A percentile compares a stretch with the other conserved stretches of the same genome.
Evolutionary conservation across 2,113 vertebrate genomes (phyloP).

Genomic region (Thinocorus orbignyianus): DNA sequence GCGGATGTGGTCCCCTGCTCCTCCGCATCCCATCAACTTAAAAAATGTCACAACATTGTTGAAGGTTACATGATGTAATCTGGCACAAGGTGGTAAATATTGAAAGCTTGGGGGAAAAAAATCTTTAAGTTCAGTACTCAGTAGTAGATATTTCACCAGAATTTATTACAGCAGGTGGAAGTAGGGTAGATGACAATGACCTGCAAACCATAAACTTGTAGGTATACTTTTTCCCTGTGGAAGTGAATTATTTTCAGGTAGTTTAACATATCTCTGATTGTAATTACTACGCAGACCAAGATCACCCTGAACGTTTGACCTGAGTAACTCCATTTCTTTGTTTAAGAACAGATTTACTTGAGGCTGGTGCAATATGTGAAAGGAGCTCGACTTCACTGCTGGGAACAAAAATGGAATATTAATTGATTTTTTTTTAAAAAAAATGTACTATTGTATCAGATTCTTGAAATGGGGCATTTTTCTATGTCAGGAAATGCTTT

Average conservation of each 20-base stretch:
- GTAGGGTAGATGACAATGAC: constrained; percentile 46
- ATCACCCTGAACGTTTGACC: constrained; percentile 35
- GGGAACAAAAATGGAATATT: constrained; percentile 12
- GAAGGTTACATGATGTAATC: constrained; percentile 39
- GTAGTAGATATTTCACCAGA: constrained; percentile 57
- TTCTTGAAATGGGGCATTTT: constrained; percentile 8
- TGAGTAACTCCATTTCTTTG: constrained; percentile 16
- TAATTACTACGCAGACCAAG: constrained; percentile 46
- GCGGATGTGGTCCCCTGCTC: not conserved
- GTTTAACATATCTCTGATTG: constrained; percentile 53
- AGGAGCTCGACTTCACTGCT: not conserved
- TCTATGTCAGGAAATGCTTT: not conserved
- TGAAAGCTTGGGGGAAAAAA: not conserved
- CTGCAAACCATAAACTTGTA: constrained; percentile 59
- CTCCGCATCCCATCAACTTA: not conserved
- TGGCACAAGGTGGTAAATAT: constrained; percentile 5
- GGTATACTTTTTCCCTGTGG: not conserved
- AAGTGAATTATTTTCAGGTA: constrained; percentile 68
- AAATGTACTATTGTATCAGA: not conserved
- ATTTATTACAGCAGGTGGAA: constrained; percentile 52
- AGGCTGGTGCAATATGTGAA: not conserved
- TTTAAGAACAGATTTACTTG: constrained; percentile 60
- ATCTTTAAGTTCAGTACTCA: constrained; percentile 17
- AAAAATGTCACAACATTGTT: not conserved
- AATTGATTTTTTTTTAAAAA: not conserved